phyloP scores from a whole-genome alignment of 2,888 invertebrate species.

The Plusia festucae region DNA sequence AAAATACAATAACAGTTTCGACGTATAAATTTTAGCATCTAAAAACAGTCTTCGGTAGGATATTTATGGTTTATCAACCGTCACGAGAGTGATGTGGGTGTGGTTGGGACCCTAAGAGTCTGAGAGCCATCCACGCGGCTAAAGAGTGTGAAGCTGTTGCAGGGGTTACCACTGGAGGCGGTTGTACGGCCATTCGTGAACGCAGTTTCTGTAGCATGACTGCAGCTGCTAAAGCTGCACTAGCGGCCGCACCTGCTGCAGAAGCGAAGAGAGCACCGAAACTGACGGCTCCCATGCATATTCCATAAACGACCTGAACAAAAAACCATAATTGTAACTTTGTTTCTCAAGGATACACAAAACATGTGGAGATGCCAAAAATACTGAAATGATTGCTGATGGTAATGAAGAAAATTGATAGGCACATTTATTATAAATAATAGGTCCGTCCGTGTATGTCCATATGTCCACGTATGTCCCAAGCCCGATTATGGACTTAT shows the following conservation, averaged over 20 bases:
- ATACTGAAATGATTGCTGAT: too few species aligned
- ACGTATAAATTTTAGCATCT: constrained; percentile 56
- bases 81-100: constrained; percentile 77
- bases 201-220: constrained; percentile 94
- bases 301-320: constrained; percentile 94
- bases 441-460: too few species aligned
- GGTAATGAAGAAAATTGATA: too few species aligned
- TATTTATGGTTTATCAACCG: constrained; percentile 66
- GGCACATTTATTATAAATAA: too few species aligned
- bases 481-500: too few species aligned
- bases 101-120: constrained; percentile 89
- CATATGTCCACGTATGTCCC: too few species aligned
- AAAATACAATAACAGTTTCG: constrained; percentile 33
- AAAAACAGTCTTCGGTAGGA: constrained; percentile 67
- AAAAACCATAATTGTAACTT: neutral
- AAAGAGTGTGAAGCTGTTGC: constrained; percentile 90
- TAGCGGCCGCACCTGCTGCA: constrained; percentile 95
- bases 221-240: constrained; percentile 96
- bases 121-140: constrained; percentile 93
- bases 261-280: constrained; percentile 96
- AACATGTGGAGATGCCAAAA: too few species aligned
- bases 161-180: constrained; percentile 80
- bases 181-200: constrained; percentile 91
- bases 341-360: too few species aligned
- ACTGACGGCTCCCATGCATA: constrained; percentile 96